Base-by-base conservation (phyloP, 1,140 invertebrate species). In the Lordiphosa collinella region DNA sequence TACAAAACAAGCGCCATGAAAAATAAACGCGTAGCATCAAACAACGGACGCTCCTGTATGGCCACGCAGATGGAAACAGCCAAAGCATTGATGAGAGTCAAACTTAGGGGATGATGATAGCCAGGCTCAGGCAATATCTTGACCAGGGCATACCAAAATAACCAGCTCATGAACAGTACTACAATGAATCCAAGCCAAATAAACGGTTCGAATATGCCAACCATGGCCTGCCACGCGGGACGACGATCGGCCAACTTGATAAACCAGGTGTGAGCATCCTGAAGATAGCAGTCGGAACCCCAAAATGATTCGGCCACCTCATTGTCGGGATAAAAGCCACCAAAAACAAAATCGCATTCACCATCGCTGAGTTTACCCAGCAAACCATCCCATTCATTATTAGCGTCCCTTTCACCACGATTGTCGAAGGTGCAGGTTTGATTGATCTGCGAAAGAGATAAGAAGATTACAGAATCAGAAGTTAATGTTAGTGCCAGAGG, bases 281-380 rank as follows among this genome's bases (percentile, higher is more conserved):
- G 80, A 8, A 91, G 71, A 59, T 92, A 92, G 1, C 85, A 82
- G 3, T 84, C 78, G n/a, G 89, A 90, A 7, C 86, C 86, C 55
- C 91, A 91, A 62, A 91, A 92, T 60, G 90, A 88, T 40, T 90
- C 89, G 12, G 89, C 88, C 3, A 91, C 89, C 56, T 91, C 90
- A 55, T 90, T 90, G 68, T 92, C 91, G 12, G 91, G 91, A 79
- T 89, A 91, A 53, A 89, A 91, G 25, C 90, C 91, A 2, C 91
- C 91, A 8, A 91, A 56, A 4, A 91, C 63, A 2, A 92, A 87
- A 14, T 91, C 88, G 2, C 89, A 91, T 52, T 88, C 84, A 46
- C 88, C 89, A 0, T 75, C 58, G 8, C 62, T 50, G 0, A 92
- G 36, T 8, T 87, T 61, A 1, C 80, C 87, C 31, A 91, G 69